These are phyloP conservation scores for Cynoglossus semilaevis DNA, from an alignment of 2,113 vertebrate genomes.

Conservation along the genomic window DNA sequence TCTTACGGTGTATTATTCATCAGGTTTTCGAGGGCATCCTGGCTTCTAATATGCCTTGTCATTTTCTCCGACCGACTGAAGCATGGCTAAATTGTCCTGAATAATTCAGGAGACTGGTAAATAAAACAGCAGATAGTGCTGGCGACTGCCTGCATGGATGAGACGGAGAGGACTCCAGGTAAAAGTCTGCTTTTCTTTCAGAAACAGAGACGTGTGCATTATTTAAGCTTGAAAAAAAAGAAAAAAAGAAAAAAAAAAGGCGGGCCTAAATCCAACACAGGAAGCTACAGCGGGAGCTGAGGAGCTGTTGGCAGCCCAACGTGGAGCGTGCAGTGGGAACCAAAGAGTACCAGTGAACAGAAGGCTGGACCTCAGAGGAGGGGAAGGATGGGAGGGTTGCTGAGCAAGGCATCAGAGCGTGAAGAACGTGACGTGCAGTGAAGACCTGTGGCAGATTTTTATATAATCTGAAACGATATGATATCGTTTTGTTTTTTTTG, in stretches of 20 bases:
- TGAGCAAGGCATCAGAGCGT: conserved; percentile 39
- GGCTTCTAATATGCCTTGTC: conserved; percentile 69
- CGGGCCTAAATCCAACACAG: conserved; percentile 57
- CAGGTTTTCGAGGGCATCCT: conserved; percentile 61
- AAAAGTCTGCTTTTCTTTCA: conserved; percentile 58
- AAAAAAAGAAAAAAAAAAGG: conserved; percentile 44
- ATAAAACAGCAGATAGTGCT: conserved; percentile 68
- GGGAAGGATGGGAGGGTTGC: conserved; percentile 39
- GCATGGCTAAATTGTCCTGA: conserved; percentile 70
- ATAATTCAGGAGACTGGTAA: conserved; percentile 71
- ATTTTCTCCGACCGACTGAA: conserved; percentile 66
- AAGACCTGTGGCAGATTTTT: conserved; percentile 4
- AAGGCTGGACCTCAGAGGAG: conserved; percentile 62
- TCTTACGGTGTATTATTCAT: conserved; percentile 70
- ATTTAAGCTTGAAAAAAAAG: conserved; percentile 63
- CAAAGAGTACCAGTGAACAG: conserved; percentile 71
- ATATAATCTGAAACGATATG: conserved; percentile 1
- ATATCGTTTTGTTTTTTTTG: not conserved
- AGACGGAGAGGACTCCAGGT: conserved; percentile 55
- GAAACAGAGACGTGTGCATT: conserved; percentile 62
- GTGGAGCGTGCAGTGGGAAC: conserved; percentile 55
- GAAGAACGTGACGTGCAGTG: conserved; percentile 25
- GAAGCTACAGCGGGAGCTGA: conserved; percentile 49
- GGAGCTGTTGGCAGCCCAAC: conserved; percentile 57
- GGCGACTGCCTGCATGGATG: conserved; percentile 46